These are phyloP conservation scores for Linurgus olivaceus DNA, from an alignment of 2,797 vertebrate species.

Conservation along the genomic window DNA sequence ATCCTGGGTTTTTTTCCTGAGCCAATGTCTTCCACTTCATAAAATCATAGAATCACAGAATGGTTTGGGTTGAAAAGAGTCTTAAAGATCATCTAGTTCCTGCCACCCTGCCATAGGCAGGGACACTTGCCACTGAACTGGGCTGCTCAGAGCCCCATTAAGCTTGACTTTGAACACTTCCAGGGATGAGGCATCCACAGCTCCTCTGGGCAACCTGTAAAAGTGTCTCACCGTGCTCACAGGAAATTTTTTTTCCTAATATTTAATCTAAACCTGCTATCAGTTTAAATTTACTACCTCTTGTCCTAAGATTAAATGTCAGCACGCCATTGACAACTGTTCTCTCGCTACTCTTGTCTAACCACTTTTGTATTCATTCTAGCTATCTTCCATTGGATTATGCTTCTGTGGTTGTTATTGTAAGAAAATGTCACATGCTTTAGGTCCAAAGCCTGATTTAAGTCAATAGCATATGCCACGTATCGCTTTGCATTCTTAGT, in stretches of 20 bases:
- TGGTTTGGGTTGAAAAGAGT: background rate
- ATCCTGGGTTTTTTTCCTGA: background rate
- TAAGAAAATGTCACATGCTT: background rate
- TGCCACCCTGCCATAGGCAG: background rate
- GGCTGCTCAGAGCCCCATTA: background rate
- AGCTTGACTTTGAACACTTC: background rate
- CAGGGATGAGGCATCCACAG: background rate
- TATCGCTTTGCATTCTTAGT: background rate
- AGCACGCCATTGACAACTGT: background rate
- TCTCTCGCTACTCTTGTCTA: background rate
- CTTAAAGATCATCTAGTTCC: background rate
- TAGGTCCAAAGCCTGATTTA: background rate
- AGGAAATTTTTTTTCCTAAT: background rate
- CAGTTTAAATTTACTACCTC: background rate
- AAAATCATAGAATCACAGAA: background rate
- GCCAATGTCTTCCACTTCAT: background rate
- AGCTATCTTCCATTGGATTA: background rate
- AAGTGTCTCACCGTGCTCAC: fast-evolving
- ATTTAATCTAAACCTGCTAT: background rate
- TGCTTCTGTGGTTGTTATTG: background rate
- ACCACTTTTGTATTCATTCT: background rate
- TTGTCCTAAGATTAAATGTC: background rate
- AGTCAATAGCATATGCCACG: background rate
- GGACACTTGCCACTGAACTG: background rate
- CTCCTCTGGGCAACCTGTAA: background rate